Conservation (phyloP, 1,140 invertebrate genomes). For the Caenorhabditis elegans region DNA sequence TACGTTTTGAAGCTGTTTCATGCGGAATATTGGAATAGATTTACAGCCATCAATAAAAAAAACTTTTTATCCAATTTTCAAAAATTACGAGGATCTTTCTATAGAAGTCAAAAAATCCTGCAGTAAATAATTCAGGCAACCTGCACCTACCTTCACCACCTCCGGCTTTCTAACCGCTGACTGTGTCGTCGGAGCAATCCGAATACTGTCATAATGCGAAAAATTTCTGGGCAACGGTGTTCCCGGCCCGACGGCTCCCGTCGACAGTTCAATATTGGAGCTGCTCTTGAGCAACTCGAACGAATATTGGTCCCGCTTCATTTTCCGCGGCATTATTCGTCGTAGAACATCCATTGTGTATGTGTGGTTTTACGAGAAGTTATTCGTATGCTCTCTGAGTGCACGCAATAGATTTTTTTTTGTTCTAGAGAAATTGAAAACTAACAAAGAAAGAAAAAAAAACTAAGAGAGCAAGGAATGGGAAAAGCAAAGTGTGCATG, state of each 20-base stretch:
- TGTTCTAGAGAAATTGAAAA: neutral
- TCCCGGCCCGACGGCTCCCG: slow-evolving; percentile 12
- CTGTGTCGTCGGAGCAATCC: neutral
- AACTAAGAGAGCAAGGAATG: neutral
- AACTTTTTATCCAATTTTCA: no score
- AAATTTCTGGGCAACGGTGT: slow-evolving; percentile 36
- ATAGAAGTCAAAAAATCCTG: no score
- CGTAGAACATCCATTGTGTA: slow-evolving; percentile 39
- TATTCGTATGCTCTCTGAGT: no score
- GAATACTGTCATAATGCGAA: slow-evolving; percentile 38
- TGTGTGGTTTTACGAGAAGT: neutral
- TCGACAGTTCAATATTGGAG: slow-evolving; percentile 39
- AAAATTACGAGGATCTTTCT: no score
- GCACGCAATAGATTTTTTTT: no score
- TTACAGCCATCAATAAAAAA: no score
- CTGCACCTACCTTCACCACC: neutral
- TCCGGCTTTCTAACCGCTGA: neutral
- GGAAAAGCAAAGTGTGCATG: no score
- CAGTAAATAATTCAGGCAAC: no score
- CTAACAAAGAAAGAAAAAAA: neutral
- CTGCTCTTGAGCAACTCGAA: slow-evolving; percentile 43
- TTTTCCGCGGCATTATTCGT: slow-evolving; percentile 37
- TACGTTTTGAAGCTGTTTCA: no score
- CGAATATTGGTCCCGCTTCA: slow-evolving; percentile 41
- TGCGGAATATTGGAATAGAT: no score